Evolutionary conservation across 2,797 vertebrate species (phyloP).

Genomic region (Notolepis coatsorum): DNA sequence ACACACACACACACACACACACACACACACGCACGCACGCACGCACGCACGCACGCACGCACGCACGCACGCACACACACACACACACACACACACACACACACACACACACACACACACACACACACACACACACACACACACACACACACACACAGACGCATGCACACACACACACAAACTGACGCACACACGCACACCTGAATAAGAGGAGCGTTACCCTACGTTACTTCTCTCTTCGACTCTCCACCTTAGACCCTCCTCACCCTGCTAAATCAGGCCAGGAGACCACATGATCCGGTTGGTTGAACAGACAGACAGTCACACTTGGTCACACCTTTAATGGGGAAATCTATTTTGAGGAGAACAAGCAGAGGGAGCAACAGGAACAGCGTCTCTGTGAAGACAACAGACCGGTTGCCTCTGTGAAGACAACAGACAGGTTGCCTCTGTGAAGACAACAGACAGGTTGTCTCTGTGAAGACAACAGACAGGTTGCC

Average conservation of each 20-base stretch:
- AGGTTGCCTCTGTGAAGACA: too few relatives aligned
- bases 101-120: constrained; percentile 13
- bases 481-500: too few relatives aligned
- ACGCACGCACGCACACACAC: neutral
- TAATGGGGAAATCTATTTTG: constrained; percentile 35
- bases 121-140: constrained; percentile 2
- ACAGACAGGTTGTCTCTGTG: too few relatives aligned
- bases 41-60: neutral
- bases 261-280: constrained; percentile 42
- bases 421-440: too few relatives aligned
- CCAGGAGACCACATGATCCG: constrained; percentile 46
- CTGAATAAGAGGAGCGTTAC: constrained; percentile 29
- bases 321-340: constrained; percentile 48
- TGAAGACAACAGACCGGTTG: too few relatives aligned
- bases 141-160: neutral
- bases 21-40: neutral
- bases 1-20: neutral
- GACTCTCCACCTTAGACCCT: constrained; percentile 22
- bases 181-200: neutral
- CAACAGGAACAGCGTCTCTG: too few relatives aligned
- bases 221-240: constrained; percentile 12
- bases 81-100: constrained; percentile 13
- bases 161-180: neutral
- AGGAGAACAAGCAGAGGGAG: constrained; percentile 19
- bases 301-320: constrained; percentile 33